Evolutionary conservation across 1,140 invertebrate genomes (phyloP).

Genomic region (Anastatus disparis): DNA sequence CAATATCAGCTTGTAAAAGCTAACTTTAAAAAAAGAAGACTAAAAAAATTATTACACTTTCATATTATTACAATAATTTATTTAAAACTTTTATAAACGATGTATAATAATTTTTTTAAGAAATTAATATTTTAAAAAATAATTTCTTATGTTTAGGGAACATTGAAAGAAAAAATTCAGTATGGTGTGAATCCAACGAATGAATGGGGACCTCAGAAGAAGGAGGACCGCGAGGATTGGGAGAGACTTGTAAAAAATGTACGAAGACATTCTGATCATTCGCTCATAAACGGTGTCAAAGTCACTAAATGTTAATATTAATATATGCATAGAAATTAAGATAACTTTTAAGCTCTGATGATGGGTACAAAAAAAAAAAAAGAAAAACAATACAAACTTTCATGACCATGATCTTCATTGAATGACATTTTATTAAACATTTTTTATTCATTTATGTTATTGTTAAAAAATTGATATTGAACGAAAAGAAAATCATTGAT

Average conservation of each 20-base stretch:
- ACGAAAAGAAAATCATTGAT: not conserved
- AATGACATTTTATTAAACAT: not conserved
- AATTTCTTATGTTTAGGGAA: constrained; percentile 44
- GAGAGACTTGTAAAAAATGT: constrained; percentile 46
- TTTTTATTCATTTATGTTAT: constrained; percentile 3
- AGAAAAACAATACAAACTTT: too few species aligned
- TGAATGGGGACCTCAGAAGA: constrained; percentile 55
- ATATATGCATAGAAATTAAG: not conserved
- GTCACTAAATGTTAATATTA: constrained; percentile 43
- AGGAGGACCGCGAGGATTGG: constrained; percentile 52
- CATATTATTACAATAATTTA: constrained; percentile 16
- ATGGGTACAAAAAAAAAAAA: not conserved
- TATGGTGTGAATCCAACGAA: constrained; percentile 49
- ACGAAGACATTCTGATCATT: constrained; percentile 39
- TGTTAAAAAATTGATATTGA: not conserved
- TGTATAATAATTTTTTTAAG: not conserved
- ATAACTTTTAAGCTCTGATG: not conserved
- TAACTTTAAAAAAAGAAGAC: too few species aligned
- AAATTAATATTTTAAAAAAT: constrained; percentile 8
- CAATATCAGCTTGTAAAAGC: too few species aligned
- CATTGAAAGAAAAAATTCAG: constrained; percentile 48
- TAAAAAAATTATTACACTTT: too few species aligned
- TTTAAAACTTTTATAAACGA: constrained; percentile 9
- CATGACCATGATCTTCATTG: not conserved
- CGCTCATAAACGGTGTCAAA: constrained; percentile 44